Evolutionary conservation across 2,888 invertebrate genomes (phyloP).

Genomic region (Noctua fimbriata): DNA sequence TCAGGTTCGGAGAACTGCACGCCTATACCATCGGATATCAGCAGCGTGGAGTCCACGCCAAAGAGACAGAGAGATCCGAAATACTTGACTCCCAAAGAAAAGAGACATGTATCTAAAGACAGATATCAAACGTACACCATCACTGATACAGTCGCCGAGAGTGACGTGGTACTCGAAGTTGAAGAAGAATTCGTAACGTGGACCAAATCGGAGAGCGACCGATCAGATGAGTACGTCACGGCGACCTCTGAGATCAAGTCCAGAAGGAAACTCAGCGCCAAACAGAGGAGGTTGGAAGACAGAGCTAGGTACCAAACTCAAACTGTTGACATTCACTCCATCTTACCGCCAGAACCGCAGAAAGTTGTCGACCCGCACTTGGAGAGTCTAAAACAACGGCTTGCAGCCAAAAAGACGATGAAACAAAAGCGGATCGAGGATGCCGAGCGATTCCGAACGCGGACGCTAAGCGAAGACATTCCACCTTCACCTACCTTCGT

Average conservation of each 20-base stretch:
- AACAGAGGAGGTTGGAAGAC: conserved; percentile 92
- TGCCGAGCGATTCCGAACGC: conserved; percentile 94
- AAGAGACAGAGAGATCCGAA: conserved; percentile 89
- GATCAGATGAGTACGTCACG: conserved; percentile 82
- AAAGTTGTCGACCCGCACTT: conserved; percentile 80
- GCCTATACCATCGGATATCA: conserved; percentile 92
- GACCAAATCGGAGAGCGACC: conserved; percentile 86
- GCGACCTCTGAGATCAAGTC: conserved; percentile 80
- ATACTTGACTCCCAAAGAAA: conserved; percentile 94
- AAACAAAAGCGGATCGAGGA: conserved; percentile 92
- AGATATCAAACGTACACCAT: conserved; percentile 96
- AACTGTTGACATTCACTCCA: conserved; percentile 84
- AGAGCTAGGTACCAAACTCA: conserved; percentile 93
- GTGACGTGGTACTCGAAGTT: conserved; percentile 77
- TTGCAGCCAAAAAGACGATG: conserved; percentile 86
- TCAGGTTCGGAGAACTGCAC: conserved; percentile 90
- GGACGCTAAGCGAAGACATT: conserved; percentile 91
- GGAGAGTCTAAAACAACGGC: conserved; percentile 82
- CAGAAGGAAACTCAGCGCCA: conserved; percentile 89
- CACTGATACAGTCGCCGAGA: conserved; percentile 87
- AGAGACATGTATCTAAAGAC: conserved; percentile 93
- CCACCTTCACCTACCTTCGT: conserved; percentile 88
- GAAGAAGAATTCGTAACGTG: conserved; percentile 85
- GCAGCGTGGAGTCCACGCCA: conserved; percentile 94
- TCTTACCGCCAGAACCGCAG: conserved; percentile 73